Base-by-base conservation (phyloP, 2,888 invertebrate genomes). In the Trissolcus japonicus region DNA sequence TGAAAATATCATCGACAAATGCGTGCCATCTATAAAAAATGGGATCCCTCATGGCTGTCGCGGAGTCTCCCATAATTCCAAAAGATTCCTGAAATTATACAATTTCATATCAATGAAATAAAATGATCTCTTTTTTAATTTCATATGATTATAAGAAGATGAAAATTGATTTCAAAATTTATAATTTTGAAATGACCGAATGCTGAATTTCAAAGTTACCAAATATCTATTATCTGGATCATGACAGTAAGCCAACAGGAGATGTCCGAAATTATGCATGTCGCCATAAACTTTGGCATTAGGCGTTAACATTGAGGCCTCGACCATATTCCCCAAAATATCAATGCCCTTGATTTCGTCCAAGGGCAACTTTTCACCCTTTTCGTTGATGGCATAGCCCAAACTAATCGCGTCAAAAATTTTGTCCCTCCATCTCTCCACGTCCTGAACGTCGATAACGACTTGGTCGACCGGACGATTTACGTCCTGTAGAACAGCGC, bases 1-100 rank as follows among this genome's bases (percentile, higher is more conserved):
- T 92, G 91, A 96, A 96, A 35, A 96, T 90, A 81, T 95, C 93
- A 83, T 96, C 95, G 21, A 96, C 90, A 86, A 93, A 94, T 0
- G 94, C 92, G 85, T 96, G 96, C 95, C 94, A 96, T 85, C 95
- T 93, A 90, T 96, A 96, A 91, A 96, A 96, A 16, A 94, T 90
- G 0, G 96, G 96, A 89, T 96, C 96, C 1, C 96, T 91, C 95
- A 96, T 96, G 0, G 96, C 95, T 0, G 95, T 95, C 0, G 95
- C 92, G 0, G 94, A 92, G 85, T 96, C 96, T 0, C 95, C 95
- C 92, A 96, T 96, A 29, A 95, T 94, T 48, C 94, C 93, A 83
- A 94, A 94, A 56, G 92, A 92, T 89, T 96, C 96, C 94, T 95
- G 85, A 13, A 68, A 17, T 74, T 2, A 48, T 17, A 43, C 13